phyloP scores from a whole-genome alignment of 1,140 invertebrate genomes.

The Lineus longissimus region DNA sequence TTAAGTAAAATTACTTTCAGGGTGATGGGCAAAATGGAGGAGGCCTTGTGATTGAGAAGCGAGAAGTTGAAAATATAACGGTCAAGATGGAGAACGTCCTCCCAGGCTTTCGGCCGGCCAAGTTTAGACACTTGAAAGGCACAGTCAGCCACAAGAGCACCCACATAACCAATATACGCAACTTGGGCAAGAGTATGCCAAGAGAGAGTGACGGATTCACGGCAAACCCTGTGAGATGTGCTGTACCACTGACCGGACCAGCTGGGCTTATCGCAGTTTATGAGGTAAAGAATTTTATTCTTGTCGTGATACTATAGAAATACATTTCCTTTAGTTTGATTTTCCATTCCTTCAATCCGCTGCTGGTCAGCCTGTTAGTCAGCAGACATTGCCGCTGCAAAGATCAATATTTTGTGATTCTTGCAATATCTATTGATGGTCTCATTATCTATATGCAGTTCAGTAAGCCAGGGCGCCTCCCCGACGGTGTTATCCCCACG shows the following conservation, averaged over 20 bases:
- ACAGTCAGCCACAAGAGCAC: slow-evolving; percentile 82
- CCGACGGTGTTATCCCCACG: slow-evolving; percentile 78
- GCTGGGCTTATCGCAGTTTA: slow-evolving; percentile 86
- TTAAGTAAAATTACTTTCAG: too few species aligned
- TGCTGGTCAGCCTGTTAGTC: too few species aligned
- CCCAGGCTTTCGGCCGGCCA: slow-evolving; percentile 69
- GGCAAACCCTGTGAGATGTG: slow-evolving; percentile 78
- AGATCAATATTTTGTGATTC: too few species aligned
- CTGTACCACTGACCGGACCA: slow-evolving; percentile 79
- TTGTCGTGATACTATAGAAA: background rate
- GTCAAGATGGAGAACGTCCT: too few species aligned
- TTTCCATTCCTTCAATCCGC: too few species aligned
- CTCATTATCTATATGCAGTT: slow-evolving; percentile 50
- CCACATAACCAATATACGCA: slow-evolving; percentile 88
- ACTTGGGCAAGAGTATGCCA: slow-evolving; percentile 83
- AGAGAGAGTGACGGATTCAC: slow-evolving; percentile 92
- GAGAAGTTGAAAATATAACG: too few species aligned
- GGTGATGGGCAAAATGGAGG: too few species aligned
- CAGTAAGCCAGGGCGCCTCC: slow-evolving; percentile 70
- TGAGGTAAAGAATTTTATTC: slow-evolving; percentile 56
- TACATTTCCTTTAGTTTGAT: background rate
- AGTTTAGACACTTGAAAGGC: slow-evolving; percentile 88
- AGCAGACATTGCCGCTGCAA: too few species aligned
- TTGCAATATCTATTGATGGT: too few species aligned
- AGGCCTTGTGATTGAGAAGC: too few species aligned